A percentile compares a stretch with the other conserved stretches of the same genome.
phyloP scores from a whole-genome alignment of 92 coral and sea anemone species.

The Paragorgia papillata region DNA sequence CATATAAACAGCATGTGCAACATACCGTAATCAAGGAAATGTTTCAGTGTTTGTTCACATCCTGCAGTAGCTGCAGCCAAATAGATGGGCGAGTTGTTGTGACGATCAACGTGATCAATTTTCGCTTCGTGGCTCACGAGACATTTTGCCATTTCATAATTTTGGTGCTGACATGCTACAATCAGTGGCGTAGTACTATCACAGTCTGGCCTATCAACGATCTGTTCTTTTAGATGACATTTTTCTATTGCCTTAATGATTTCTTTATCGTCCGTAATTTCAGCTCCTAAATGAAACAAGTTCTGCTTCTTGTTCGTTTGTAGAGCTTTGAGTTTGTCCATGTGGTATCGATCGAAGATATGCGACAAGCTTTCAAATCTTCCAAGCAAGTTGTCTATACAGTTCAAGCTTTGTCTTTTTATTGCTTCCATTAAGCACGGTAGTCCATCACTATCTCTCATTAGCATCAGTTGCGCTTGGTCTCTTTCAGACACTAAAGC shows the following conservation, averaged over 20 bases:
- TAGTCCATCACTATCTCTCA: slow-evolving; percentile 8
- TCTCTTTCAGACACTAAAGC: background rate
- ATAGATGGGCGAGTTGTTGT: slow-evolving; percentile 27
- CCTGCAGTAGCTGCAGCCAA: background rate
- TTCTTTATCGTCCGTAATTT: background rate
- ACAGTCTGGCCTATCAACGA: slow-evolving; percentile 3
- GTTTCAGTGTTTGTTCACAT: background rate
- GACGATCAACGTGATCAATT: slow-evolving; percentile 16
- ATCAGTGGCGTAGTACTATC: slow-evolving; percentile 3
- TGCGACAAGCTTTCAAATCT: background rate
- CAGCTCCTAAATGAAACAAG: slow-evolving; percentile 22
- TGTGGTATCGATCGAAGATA: background rate
- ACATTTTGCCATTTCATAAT: background rate
- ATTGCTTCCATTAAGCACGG: slow-evolving; percentile 29
- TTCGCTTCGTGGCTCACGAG: background rate
- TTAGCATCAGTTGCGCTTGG: background rate
- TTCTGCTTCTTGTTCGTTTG: background rate
- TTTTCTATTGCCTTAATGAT: background rate
- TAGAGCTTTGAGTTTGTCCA: slow-evolving; percentile 14
- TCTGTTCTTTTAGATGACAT: background rate
- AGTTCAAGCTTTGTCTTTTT: slow-evolving; percentile 10
- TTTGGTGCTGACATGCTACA: slow-evolving; percentile 5
- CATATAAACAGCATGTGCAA: background rate
- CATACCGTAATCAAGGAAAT: slow-evolving; percentile 14
- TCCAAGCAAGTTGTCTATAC: background rate